Evolutionary conservation across 1,140 invertebrate species (phyloP).

Genomic region (Danaus melanippus): DNA sequence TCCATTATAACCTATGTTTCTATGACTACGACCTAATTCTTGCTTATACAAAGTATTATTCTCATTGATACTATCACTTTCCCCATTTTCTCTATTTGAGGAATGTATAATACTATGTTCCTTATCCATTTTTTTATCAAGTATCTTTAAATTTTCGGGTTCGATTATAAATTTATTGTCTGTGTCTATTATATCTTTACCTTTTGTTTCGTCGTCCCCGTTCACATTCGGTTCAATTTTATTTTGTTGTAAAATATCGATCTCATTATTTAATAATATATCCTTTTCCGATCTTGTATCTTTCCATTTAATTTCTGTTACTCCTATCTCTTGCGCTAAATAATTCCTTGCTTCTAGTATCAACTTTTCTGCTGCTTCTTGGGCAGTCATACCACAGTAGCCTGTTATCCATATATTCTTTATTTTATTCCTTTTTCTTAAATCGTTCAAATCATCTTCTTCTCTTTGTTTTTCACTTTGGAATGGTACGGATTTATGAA

Average conservation of each 20-base stretch:
- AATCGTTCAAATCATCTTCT: constrained; percentile 79
- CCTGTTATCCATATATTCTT: constrained; percentile 88
- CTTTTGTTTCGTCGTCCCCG: too few relatives aligned
- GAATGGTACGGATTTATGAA: constrained; percentile 87
- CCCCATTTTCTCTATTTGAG: constrained; percentile 1
- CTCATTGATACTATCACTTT: neutral
- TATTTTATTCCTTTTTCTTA: constrained; percentile 77
- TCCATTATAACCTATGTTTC: too few relatives aligned
- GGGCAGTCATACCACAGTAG: constrained; percentile 83
- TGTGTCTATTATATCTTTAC: too few relatives aligned
- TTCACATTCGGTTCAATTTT: too few relatives aligned
- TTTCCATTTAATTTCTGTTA: constrained; percentile 74
- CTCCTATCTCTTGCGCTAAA: constrained; percentile 77
- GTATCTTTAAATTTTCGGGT: too few relatives aligned
- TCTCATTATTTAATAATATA: neutral
- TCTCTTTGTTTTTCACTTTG: constrained; percentile 83
- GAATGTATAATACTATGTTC: neutral
- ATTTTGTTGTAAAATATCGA: too few relatives aligned
- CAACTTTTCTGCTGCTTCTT: constrained; percentile 85
- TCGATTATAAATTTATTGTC: too few relatives aligned
- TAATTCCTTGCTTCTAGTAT: constrained; percentile 85
- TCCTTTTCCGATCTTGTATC: constrained; percentile 15
- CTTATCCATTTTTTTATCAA: too few relatives aligned
- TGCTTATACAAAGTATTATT: too few relatives aligned
- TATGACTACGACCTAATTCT: too few relatives aligned